Evolutionary conservation across 2,113 vertebrate genomes (phyloP).

Genomic region (Noctilio leporinus): DNA sequence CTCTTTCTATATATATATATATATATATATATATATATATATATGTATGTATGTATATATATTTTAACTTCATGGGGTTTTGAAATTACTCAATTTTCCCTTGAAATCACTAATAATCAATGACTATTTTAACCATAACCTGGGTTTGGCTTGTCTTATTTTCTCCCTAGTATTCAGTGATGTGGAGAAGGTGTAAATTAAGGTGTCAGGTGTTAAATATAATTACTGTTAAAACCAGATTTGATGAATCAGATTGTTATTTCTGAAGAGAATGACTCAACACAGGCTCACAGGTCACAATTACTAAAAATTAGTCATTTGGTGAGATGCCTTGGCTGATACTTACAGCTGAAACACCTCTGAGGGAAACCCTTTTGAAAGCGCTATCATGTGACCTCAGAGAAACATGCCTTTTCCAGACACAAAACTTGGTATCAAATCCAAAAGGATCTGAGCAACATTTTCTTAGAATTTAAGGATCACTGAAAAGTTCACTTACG

Average conservation of each 20-base stretch:
- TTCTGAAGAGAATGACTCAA: conserved; percentile 60
- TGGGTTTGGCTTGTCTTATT: conserved; percentile 27
- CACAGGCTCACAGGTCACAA: not conserved
- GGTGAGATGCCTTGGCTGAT: conserved; percentile 27
- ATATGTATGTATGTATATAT: too few species aligned
- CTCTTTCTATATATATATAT: too few species aligned
- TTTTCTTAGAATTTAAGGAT: conserved; percentile 29
- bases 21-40: too few species aligned
- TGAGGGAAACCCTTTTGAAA: conserved; percentile 32
- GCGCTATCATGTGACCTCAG: not conserved
- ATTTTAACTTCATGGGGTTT: not conserved
- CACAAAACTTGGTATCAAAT: not conserved
- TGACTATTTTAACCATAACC: not conserved
- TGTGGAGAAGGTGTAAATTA: conserved; percentile 11
- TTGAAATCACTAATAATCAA: conserved; percentile 24
- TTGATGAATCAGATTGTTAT: conserved; percentile 52
- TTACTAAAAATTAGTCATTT: conserved; percentile 51
- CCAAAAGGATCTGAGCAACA: conserved; percentile 6
- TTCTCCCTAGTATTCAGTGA: conserved; percentile 29
- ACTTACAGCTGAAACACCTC: not conserved
- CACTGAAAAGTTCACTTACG: not conserved
- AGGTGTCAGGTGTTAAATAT: conserved; percentile 57
- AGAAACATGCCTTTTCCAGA: conserved; percentile 31
- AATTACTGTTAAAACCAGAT: conserved; percentile 52
- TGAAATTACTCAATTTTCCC: conserved; percentile 36